Percentiles rank a stretch among this genome's conserved stretches.
These are phyloP conservation scores for Diglossa cyanea DNA, from an alignment of 2,797 vertebrate species.

Conservation along the genomic window DNA sequence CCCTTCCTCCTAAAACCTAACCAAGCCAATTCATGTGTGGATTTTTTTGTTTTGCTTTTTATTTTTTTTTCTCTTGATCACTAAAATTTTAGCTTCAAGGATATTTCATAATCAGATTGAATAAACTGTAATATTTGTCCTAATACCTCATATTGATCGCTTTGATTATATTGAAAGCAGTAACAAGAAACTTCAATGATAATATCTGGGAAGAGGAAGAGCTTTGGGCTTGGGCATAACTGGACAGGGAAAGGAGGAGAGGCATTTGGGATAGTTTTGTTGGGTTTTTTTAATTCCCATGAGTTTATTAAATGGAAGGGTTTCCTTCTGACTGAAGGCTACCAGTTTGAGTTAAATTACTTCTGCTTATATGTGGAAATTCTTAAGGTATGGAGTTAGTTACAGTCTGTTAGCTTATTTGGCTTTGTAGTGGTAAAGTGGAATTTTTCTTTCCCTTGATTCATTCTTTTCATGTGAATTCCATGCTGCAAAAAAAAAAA, in stretches of 20 bases:
- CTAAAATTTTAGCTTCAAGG: background rate
- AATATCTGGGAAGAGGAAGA: background rate
- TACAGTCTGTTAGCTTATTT: background rate
- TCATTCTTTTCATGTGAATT: background rate
- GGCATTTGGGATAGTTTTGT: background rate
- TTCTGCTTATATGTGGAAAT: background rate
- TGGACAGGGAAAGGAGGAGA: background rate
- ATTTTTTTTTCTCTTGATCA: background rate
- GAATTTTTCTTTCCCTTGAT: background rate
- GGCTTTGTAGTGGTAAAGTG: background rate
- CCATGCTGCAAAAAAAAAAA: background rate
- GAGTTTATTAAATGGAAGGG: rapidly evolving
- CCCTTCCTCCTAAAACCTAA: background rate
- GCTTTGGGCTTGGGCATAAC: background rate
- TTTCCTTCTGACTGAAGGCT: background rate
- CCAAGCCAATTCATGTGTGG: background rate
- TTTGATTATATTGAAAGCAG: background rate
- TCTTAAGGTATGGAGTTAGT: background rate
- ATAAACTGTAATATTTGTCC: background rate
- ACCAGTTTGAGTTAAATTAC: background rate
- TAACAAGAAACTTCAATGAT: background rate
- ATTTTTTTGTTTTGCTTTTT: background rate
- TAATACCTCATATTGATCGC: background rate
- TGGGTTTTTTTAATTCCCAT: rapidly evolving
- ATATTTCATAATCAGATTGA: background rate